Percentiles rank a stretch among this genome's conserved stretches.
Evolutionary conservation across 1,140 invertebrate species (phyloP).

Genomic region (Drosophila arizonae): DNA sequence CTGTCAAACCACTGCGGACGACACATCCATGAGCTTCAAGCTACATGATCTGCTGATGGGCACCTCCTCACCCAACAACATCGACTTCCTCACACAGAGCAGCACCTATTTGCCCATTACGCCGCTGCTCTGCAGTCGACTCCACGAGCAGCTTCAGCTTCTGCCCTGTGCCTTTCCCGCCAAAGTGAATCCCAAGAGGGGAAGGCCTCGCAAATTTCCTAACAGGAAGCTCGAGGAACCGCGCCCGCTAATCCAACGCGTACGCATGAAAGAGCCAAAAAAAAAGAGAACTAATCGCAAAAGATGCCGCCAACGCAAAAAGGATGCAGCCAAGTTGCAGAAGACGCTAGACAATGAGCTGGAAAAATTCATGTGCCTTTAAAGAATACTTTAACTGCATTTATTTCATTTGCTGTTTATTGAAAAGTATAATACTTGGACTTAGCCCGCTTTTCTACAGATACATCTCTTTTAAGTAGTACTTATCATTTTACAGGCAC

Average conservation of each 20-base stretch:
- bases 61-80: conserved; percentile 28
- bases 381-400: neutral
- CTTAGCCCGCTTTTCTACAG: too few relatives aligned
- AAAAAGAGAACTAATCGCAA: conserved; percentile 2
- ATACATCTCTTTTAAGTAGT: too few relatives aligned
- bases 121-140: conserved; percentile 47
- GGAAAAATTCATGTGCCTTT: conserved; percentile 61
- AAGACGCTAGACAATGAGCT: conserved; percentile 8
- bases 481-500: too few relatives aligned
- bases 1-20: conserved; percentile 42
- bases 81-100: conserved; percentile 52
- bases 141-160: conserved; percentile 55
- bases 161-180: conserved; percentile 60
- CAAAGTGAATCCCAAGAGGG: conserved; percentile 12
- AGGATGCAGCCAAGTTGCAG: too few relatives aligned
- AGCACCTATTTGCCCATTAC: conserved; percentile 58
- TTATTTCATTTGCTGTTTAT: neutral
- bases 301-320: conserved; percentile 16
- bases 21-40: conserved; percentile 45
- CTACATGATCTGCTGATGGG: conserved; percentile 44
- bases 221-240: neutral
- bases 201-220: neutral
- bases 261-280: neutral
- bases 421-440: too few relatives aligned
- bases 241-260: conserved; percentile 3